A percentile compares a stretch with the other conserved stretches of the same genome.
Evolutionary conservation across 2,113 vertebrate genomes (phyloP).

Genomic region (Halcyon malimbica): DNA sequence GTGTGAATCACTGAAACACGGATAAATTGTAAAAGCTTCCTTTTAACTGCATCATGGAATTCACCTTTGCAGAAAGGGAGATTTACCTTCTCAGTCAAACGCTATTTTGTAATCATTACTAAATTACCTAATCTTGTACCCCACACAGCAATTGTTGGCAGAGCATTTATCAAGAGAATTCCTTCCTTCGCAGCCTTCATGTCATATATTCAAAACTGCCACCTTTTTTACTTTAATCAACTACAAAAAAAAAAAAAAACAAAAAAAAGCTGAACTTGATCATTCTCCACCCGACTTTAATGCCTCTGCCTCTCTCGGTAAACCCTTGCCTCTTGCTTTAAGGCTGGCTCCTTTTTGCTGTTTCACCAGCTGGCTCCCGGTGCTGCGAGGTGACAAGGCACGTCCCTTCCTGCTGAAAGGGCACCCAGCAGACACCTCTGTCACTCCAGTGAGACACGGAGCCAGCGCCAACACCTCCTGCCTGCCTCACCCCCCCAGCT

Average conservation of each 20-base stretch:
- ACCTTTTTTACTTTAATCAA: background rate
- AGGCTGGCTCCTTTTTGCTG: background rate
- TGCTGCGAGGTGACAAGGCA: background rate
- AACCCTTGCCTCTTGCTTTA: background rate
- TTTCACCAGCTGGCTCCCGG: background rate
- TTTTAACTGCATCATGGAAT: background rate
- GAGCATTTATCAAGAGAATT: background rate
- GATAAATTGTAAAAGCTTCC: background rate
- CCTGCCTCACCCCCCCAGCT: background rate
- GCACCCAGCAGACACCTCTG: background rate
- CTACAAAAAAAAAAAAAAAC: no score
- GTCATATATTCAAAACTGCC: no score
- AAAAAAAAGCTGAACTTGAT: background rate
- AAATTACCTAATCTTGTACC: background rate
- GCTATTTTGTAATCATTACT: background rate
- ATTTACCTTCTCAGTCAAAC: background rate
- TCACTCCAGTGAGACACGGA: background rate
- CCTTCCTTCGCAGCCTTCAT: background rate
- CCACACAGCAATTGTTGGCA: background rate
- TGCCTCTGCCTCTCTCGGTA: background rate
- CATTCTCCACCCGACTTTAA: background rate
- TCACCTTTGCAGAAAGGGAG: background rate
- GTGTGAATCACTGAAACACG: background rate
- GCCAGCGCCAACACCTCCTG: background rate
- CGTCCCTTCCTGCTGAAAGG: rapidly evolving